phyloP scores from a whole-genome alignment of 1,140 invertebrate species.

The Camponotus vicinus region DNA sequence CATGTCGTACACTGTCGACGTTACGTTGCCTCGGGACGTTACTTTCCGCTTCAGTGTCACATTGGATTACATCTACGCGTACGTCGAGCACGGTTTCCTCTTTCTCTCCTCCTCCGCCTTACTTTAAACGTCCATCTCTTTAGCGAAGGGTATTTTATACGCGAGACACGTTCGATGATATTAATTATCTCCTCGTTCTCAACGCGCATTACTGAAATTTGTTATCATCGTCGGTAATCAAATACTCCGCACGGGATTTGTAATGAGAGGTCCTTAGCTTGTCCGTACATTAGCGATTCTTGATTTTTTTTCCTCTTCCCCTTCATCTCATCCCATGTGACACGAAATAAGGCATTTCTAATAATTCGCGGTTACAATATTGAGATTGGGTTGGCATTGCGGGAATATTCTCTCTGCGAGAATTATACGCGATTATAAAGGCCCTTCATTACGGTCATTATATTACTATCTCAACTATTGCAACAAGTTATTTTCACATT shows the following conservation, averaged over 20 bases:
- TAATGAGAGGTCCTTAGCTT: constrained; percentile 55
- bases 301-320: constrained; percentile 17
- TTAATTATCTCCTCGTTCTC: constrained; percentile 65
- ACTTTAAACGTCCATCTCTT: constrained; percentile 1
- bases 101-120: background rate
- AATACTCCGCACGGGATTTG: constrained; percentile 63
- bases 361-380: constrained; percentile 74
- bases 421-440: constrained; percentile 59
- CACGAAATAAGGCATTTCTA: constrained; percentile 71
- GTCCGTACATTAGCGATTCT: constrained; percentile 10
- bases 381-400: constrained; percentile 24
- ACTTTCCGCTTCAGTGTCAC: constrained; percentile 60
- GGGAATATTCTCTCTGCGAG: constrained; percentile 14
- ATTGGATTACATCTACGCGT: constrained; percentile 58
- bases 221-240: constrained; percentile 61
- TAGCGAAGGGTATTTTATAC: constrained; percentile 42
- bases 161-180: constrained; percentile 45
- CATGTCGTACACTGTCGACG: constrained; percentile 55
- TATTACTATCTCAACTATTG: constrained; percentile 54
- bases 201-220: constrained; percentile 43
- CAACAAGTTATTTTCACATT: constrained; percentile 24
- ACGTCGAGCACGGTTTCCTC: constrained; percentile 36
- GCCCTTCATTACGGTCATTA: constrained; percentile 54
- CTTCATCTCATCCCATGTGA: background rate
- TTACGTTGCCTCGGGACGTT: constrained; percentile 56